Evolutionary conservation across 2,888 invertebrate species (phyloP).

Genomic region (Exephanes ischioxanthus): DNA sequence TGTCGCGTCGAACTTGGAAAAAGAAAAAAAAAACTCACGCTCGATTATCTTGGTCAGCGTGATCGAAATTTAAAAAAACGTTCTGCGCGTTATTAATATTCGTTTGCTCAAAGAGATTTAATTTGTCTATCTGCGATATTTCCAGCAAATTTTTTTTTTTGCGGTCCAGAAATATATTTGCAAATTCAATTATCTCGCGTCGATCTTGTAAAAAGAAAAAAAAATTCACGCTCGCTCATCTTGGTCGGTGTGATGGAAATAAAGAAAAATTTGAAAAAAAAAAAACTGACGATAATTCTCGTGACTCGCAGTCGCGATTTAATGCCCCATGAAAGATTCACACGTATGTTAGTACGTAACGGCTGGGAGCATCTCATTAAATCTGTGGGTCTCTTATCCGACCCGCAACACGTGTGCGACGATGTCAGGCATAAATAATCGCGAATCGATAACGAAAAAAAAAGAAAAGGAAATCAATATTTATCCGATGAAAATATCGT

Average conservation of each 20-base stretch:
- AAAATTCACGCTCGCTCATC: background rate
- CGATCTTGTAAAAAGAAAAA: background rate
- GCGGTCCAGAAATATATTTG: background rate
- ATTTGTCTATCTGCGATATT: background rate
- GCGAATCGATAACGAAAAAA: slow-evolving; percentile 13
- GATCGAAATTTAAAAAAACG: background rate
- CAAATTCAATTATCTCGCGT: background rate
- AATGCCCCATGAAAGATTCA: slow-evolving; percentile 17
- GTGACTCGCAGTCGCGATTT: background rate
- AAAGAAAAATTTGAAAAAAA: background rate
- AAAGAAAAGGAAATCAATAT: slow-evolving; percentile 52
- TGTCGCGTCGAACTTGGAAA: slow-evolving; percentile 2
- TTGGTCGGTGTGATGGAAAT: background rate
- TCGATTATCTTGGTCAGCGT: background rate
- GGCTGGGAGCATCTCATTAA: slow-evolving; percentile 18
- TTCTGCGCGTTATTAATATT: background rate
- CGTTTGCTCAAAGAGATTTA: background rate
- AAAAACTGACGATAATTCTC: background rate
- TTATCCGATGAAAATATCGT: slow-evolving; percentile 56
- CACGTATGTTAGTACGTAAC: background rate
- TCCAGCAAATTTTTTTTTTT: background rate
- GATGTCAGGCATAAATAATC: slow-evolving; percentile 40
- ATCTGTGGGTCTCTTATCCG: background rate
- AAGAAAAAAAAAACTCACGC: background rate
- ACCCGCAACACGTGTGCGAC: background rate